Evolutionary conservation across 2,113 vertebrate genomes (phyloP).

Genomic region (Sphaerodactylus townsendi): DNA sequence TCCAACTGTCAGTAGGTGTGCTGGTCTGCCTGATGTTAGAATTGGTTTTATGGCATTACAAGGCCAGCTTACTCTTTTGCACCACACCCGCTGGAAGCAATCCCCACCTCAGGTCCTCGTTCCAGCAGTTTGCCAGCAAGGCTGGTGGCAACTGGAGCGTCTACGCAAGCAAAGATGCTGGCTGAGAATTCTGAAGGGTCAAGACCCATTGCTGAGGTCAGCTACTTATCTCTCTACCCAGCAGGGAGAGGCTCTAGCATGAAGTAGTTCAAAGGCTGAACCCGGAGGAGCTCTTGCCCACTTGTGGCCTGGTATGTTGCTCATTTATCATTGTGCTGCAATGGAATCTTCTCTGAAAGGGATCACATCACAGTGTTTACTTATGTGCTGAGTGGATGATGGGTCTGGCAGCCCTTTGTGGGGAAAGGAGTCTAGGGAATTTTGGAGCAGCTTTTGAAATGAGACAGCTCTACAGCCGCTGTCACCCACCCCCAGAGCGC

Average conservation of each 20-base stretch:
- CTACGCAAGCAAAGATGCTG: neutral
- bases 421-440: slow-evolving; percentile 20
- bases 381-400: slow-evolving; percentile 57
- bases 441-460: slow-evolving; percentile 21
- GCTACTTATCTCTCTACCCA: slow-evolving; percentile 19
- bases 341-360: slow-evolving; percentile 63
- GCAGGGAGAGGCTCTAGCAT: slow-evolving; percentile 14
- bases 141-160: neutral
- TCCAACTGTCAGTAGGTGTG: too few species aligned
- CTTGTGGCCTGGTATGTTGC: slow-evolving; percentile 60
- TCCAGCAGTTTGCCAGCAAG: too few species aligned
- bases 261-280: slow-evolving; percentile 42
- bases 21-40: too few species aligned
- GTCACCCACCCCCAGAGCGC: neutral
- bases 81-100: neutral
- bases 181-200: neutral
- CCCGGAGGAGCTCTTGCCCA: slow-evolving; percentile 51
- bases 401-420: slow-evolving; percentile 53
- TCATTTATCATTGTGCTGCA: slow-evolving; percentile 66
- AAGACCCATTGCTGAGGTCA: neutral
- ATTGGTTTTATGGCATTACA: neutral
- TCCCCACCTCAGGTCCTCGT: neutral
- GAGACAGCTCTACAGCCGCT: slow-evolving; percentile 15
- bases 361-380: slow-evolving; percentile 56
- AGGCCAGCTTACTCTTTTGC: neutral